These are phyloP conservation scores for Rhinella marina DNA, from an alignment of 2,797 vertebrate genomes.

Conservation along the genomic window DNA sequence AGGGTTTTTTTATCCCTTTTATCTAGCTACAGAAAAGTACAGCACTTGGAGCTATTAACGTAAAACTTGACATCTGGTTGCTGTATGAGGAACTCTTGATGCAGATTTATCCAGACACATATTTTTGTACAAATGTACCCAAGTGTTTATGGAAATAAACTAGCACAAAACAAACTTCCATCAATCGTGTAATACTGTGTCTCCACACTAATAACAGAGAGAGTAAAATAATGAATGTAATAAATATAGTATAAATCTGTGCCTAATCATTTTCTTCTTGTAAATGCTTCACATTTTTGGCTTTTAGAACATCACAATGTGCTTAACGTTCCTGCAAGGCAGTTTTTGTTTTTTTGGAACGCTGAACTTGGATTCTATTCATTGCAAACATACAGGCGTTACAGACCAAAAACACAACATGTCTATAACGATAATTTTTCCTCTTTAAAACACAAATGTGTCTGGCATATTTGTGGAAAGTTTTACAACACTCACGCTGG, in stretches of 20 bases:
- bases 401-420: slow-evolving; percentile 37
- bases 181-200: not conserved
- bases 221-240: slow-evolving; percentile 54
- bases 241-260: slow-evolving; percentile 61
- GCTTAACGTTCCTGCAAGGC: slow-evolving; percentile 34
- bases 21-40: slow-evolving; percentile 16
- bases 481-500: slow-evolving; percentile 60
- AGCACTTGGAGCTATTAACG: not conserved
- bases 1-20: not conserved
- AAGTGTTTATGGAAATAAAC: slow-evolving; percentile 26
- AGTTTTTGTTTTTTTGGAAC: slow-evolving; percentile 28
- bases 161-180: slow-evolving; percentile 25
- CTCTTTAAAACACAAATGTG: slow-evolving; percentile 29
- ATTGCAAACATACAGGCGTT: slow-evolving; percentile 16
- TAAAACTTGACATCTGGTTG: slow-evolving; percentile 35
- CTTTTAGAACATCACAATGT: not conserved
- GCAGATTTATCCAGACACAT: slow-evolving; percentile 12
- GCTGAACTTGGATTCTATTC: slow-evolving; percentile 18
- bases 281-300: slow-evolving; percentile 48
- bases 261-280: slow-evolving; percentile 43
- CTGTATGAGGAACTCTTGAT: slow-evolving; percentile 19
- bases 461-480: slow-evolving; percentile 59
- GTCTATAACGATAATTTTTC: slow-evolving; percentile 43
- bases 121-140: slow-evolving; percentile 1
- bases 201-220: slow-evolving; percentile 25